phyloP scores from a whole-genome alignment of 1,140 invertebrate genomes.

The Pseudomyrmex gracilis region DNA sequence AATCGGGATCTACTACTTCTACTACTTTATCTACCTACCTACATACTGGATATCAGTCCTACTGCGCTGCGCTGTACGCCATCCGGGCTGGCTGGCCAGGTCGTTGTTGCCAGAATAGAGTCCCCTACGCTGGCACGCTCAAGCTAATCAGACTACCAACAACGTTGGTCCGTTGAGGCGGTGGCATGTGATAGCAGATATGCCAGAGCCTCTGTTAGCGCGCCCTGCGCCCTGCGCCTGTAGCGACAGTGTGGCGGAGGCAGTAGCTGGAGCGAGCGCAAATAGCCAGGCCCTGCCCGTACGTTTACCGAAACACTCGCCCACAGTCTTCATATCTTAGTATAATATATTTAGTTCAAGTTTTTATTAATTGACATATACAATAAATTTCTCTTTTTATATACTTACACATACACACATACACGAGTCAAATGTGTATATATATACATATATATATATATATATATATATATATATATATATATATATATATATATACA shows the following conservation, averaged over 20 bases:
- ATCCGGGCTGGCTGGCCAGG: conserved; percentile 82
- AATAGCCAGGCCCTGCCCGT: conserved; percentile 85
- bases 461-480: conserved; percentile 35
- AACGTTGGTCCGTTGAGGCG: conserved; percentile 80
- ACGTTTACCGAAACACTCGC: conserved; percentile 84
- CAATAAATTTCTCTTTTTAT: conserved; percentile 12
- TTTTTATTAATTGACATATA: conserved; percentile 75
- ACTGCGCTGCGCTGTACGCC: conserved; percentile 78
- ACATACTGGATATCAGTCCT: conserved; percentile 82
- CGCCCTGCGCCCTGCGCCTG: conserved; percentile 80
- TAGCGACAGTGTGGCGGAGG: conserved; percentile 84
- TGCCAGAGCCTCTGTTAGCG: conserved; percentile 80
- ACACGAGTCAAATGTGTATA: conserved; percentile 11
- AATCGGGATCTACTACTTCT: conserved; percentile 75
- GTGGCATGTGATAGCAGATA: conserved; percentile 80
- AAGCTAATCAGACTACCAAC: conserved; percentile 80
- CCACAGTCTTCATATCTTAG: conserved; percentile 82
- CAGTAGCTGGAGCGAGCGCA: conserved; percentile 84
- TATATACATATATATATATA: conserved; percentile 47
- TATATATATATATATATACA: conserved; percentile 46
- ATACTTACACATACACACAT: conserved; percentile 1
- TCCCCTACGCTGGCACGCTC: conserved; percentile 81
- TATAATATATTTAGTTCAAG: conserved; percentile 76
- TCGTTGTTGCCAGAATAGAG: conserved; percentile 83
- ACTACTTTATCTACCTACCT: conserved; percentile 77